Conservation (phyloP, 2,113 vertebrate genomes). For the Anoplopoma fimbria region DNA sequence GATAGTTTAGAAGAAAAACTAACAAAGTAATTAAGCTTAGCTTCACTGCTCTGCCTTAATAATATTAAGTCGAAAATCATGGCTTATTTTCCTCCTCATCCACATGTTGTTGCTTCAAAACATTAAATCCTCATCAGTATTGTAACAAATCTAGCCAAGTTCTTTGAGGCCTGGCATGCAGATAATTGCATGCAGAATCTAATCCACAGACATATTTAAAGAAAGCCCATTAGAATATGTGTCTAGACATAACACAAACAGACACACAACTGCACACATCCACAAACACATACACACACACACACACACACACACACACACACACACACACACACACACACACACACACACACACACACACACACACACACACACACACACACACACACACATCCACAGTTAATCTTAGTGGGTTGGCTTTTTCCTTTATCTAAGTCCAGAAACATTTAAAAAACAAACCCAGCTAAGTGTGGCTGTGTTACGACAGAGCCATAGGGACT, state of each 20-base stretch:
- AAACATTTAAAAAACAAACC: conserved; percentile 46
- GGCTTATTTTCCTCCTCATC: too few species aligned
- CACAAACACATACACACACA: background rate
- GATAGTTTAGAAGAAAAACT: too few species aligned
- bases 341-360: background rate
- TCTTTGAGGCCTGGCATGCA: background rate
- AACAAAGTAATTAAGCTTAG: too few species aligned
- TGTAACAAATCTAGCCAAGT: background rate
- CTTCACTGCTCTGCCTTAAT: too few species aligned
- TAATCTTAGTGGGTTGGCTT: conserved; percentile 15
- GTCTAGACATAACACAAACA: background rate
- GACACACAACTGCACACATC: background rate
- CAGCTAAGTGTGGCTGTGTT: conserved; percentile 25
- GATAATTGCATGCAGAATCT: background rate
- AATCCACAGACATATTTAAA: background rate
- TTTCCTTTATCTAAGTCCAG: conserved; percentile 19
- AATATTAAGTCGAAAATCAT: too few species aligned
- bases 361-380: background rate
- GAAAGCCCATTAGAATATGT: background rate
- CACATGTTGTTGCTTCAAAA: too few species aligned
- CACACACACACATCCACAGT: background rate
- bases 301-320: background rate
- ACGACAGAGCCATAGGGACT: conserved; percentile 19
- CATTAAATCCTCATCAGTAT: too few species aligned
- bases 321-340: too few species aligned